Evolutionary conservation across 2,888 invertebrate genomes (phyloP).

Genomic region (Archips xylosteana): DNA sequence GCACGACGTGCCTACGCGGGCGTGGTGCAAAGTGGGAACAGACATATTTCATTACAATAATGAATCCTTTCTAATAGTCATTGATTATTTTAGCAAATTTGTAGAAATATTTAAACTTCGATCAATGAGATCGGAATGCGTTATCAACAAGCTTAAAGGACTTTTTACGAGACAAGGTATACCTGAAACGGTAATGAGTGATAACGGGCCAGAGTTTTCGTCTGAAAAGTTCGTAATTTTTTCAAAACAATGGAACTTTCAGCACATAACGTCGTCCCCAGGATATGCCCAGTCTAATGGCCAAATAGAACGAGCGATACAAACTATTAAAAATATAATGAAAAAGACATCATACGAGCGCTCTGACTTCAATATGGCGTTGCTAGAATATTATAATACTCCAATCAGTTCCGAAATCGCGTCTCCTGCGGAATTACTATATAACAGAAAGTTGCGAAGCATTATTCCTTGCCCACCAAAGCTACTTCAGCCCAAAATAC

Average conservation of each 20-base stretch:
- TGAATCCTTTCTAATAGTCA: conserved; percentile 6
- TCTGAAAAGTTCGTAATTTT: conserved; percentile 12
- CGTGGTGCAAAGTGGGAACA: conserved; percentile 2
- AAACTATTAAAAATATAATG: conserved; percentile 29
- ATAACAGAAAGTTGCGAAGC: conserved; percentile 1
- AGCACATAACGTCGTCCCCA: conserved; percentile 30
- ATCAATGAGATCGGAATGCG: neutral
- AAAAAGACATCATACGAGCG: conserved; percentile 6
- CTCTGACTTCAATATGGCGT: neutral
- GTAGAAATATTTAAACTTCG: conserved; percentile 30
- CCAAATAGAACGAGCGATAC: conserved; percentile 20
- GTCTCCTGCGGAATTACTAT: neutral
- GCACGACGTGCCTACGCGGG: neutral
- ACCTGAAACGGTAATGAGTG: conserved; percentile 20
- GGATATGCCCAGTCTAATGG: conserved; percentile 38
- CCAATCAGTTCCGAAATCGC: neutral
- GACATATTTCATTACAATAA: neutral
- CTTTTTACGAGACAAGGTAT: conserved; percentile 40
- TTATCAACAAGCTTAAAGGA: conserved; percentile 28
- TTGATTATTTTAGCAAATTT: conserved; percentile 41
- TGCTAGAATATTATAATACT: conserved; percentile 3
- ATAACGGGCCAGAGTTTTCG: conserved; percentile 24
- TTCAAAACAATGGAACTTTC: conserved; percentile 12
- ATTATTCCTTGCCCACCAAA: neutral
- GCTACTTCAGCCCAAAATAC: neutral